Evolutionary conservation across 2,888 invertebrate species (phyloP), one percentile per base, ranked within the genome.

Genomic region (Agrochola macilenta): DNA sequence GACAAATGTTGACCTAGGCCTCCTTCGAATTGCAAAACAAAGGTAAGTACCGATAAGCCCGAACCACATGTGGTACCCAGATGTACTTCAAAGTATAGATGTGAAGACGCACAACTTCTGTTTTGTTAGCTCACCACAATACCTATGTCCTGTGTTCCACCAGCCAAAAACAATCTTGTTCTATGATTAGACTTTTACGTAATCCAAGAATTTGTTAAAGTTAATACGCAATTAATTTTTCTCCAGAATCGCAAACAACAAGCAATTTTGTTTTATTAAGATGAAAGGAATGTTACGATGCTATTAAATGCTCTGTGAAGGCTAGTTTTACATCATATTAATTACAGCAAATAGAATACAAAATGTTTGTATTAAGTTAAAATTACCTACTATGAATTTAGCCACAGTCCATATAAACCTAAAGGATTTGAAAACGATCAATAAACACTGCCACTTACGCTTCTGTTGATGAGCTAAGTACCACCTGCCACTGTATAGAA

Each of bases 281-380:
- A 69, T 73, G 69, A 66, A 74, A 64, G 60, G 69, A 82, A 82
- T 82, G 78, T 85, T 85, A 84, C 75, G 78, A 85, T 65, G 83
- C 78, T 46, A 82, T 82, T 75, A 84, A 84, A 78, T 43, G 23
- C 49, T 52, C 64, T 73, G 46, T 69, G 60, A 52, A 69, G 30
- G 74, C 39, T 63, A 17, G 17, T 58, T 77, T 64, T 52, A 49
- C 66, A 35, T 81, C 69, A 68, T 64, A 81, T 73, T 78, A 39
- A 78, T 75, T 69, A 43, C 69, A 46, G 49, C 35, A 20, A 70
- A 64, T 54, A 60, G 26, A 69, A 74, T 57, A 69, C 35, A 54
- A 39, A 57, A 52, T 70, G 39, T 68, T 64, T 69, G 43, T n/a
- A 26, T 52, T 46, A 35, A 64, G 30, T 76, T 68, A 74, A 61